Percentiles rank a stretch among this genome's conserved stretches.
These are phyloP conservation scores for Ophion ellenae DNA, from an alignment of 2,888 invertebrate species.

Conservation along the genomic window DNA sequence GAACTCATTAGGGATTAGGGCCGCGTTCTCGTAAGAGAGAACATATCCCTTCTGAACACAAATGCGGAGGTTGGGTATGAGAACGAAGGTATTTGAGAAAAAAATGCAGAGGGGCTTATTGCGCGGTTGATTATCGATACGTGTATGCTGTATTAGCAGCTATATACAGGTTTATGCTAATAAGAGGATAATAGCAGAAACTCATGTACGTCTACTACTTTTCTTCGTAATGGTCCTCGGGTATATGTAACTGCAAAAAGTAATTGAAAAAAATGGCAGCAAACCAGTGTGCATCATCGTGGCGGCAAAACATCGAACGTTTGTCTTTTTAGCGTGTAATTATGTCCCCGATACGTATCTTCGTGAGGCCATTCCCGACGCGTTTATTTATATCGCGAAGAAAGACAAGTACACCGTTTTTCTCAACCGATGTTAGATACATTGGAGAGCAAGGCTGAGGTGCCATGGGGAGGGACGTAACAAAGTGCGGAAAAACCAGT, in stretches of 20 bases:
- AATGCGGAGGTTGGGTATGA: constrained; percentile 17
- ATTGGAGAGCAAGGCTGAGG: constrained; percentile 6
- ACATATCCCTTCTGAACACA: constrained; percentile 15
- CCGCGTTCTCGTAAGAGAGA: constrained; percentile 14
- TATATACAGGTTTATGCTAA: constrained; percentile 39
- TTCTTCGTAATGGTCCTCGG: not conserved
- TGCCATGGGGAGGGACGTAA: no score
- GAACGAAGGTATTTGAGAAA: constrained; percentile 19
- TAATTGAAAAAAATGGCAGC: not conserved
- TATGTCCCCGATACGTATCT: constrained; percentile 62
- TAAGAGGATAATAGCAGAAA: constrained; percentile 52
- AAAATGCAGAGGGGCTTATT: constrained; percentile 29
- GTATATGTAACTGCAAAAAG: not conserved
- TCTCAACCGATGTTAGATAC: no score
- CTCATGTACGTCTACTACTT: constrained; percentile 21
- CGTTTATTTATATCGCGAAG: constrained; percentile 20
- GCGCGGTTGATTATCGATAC: constrained; percentile 31
- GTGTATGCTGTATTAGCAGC: constrained; percentile 5
- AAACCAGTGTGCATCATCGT: constrained; percentile 8
- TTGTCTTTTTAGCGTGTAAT: constrained; percentile 63
- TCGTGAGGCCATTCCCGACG: constrained; percentile 41
- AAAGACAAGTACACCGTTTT: constrained; percentile 1
- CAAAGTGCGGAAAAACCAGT: no score
- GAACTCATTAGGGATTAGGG: constrained; percentile 50
- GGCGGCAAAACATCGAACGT: constrained; percentile 47